Evolutionary conservation across 1,140 invertebrate genomes (phyloP), one percentile per base, ranked within the genome.

Genomic region (Bombus polaris): DNA sequence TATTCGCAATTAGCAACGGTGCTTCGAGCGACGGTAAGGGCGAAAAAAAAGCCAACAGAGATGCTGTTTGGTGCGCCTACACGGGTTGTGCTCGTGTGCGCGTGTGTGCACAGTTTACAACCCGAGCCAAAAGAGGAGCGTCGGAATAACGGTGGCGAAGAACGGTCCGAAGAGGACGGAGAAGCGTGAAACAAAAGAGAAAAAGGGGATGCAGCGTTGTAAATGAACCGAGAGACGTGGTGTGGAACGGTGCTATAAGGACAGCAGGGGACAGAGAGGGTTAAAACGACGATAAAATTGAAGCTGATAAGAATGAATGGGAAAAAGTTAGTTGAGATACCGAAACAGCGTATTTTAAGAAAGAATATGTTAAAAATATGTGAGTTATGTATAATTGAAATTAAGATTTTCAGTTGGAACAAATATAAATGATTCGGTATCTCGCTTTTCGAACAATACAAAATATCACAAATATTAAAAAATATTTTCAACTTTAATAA

Each of bases 1-100:
- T 87, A 87, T 87, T 88, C 77, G 85, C 85, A 84, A 88, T 88
- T 88, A 88, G 81, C 85, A 87, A 85, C 77, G 72, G 71, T 81
- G 70, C 70, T 78, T 77, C 62, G 82, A 73, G 83, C 71, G 76
- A 66, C 42, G 71, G 62, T 35, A 39, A 80, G 57, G 83, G 86
- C 65, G 71, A 85, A 80, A 87, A 84, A 84, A 78, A 62, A 78
- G 76, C 44, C 77, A 80, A 80, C 68, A 85, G 83, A 85, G 68
- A 84, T 72, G 83, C 83, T 68, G 76, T 80, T 84, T 72, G 68
- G 83, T 47, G 70, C 53, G 42, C 28, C 65, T 73, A 28, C 39
- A 13, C 12, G 59, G 32, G 42, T 35, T 66, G 18, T 53, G 70
- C 53, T 8, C 28, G 37, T 28, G 35, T 28, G 37, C 28, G 71